These are phyloP conservation scores for Bemisia tabaci DNA, from an alignment of 1,140 invertebrate species.

Conservation along the genomic window DNA sequence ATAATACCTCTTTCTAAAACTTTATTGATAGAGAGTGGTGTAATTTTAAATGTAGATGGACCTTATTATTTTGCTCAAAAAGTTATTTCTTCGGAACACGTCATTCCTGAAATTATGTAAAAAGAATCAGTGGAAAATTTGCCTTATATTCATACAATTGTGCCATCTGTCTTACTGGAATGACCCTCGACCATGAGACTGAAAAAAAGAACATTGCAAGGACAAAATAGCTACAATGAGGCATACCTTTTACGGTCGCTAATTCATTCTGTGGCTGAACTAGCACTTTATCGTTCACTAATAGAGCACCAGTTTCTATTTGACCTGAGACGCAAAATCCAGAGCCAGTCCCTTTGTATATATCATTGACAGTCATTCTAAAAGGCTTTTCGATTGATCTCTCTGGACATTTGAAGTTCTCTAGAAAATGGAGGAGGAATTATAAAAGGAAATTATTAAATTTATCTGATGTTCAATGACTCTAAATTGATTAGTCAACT, in stretches of 20 bases:
- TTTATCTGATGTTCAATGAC: too few relatives aligned
- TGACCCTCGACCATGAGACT: too few relatives aligned
- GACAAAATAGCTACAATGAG: too few relatives aligned
- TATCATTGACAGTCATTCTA: conserved; percentile 83
- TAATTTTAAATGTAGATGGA: background rate
- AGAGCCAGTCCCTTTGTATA: conserved; percentile 82
- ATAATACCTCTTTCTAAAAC: background rate
- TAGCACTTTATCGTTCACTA: conserved; percentile 71
- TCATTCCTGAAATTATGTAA: too few relatives aligned
- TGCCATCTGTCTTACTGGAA: too few relatives aligned
- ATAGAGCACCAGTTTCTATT: conserved; percentile 80
- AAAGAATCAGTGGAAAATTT: too few relatives aligned
- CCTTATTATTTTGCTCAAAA: too few relatives aligned
- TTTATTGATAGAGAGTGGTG: background rate
- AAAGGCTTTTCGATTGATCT: conserved; percentile 79
- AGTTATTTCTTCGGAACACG: too few relatives aligned
- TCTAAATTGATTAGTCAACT: too few relatives aligned
- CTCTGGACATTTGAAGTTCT: conserved; percentile 69
- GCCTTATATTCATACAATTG: too few relatives aligned
- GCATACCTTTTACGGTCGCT: conserved; percentile 53
- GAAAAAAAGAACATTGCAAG: too few relatives aligned
- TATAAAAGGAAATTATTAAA: conserved; percentile 1
- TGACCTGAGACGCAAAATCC: conserved; percentile 78
- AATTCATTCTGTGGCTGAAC: conserved; percentile 74
- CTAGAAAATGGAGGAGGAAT: conserved; percentile 28